Base-by-base conservation (phyloP, 1,140 invertebrate species). In the Tetraneura akinire region DNA sequence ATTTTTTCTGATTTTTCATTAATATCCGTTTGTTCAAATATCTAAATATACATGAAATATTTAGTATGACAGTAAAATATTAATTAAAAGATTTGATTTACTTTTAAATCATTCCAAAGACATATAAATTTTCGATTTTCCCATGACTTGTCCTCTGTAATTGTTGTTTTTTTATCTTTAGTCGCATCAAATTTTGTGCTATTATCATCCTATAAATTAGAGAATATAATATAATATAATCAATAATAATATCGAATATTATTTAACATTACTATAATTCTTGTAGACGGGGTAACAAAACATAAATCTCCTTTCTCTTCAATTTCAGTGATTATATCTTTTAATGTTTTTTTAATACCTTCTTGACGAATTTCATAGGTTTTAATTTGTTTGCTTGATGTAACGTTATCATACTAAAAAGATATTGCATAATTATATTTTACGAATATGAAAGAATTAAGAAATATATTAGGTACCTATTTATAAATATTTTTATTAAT, bases 241-340 rank as follows among this genome's bases (percentile, higher is more conserved):
- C 2, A n/a, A 62, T 64, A n/a, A 2, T n/a, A 37, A n/a, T 32
- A 37, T 21, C 11, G 5, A n/a, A 53, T 21, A 53, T 6, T 37
- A 37, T 37, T 37, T 37, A 37, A 8, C 3, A 37, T 37, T 29
- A 71, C 68, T 11, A 8, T 4, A 37, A 8, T 47, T 42, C 29
- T 42, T 62, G 62, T 78, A 3, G 51, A 37, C 0, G n/a, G 16
- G 1, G 32, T 3, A 57, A 42, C 23, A 45, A 23, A 78, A 60
- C 37, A 62, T n/a, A 78, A 29, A n/a, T 78, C 74, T 78, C 74
- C 78, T 13, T 80, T 71, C n/a, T 81, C 42, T 29, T 81, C 81
- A 14, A 81, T 81, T 73, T 81, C 81, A 13, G 53, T 74, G 10
- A 81, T 81, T 8, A 81, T 81, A 45, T 81, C 78, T 64, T 81